A percentile compares a stretch with the other conserved stretches of the same genome.
Evolutionary conservation across 37 sponge, comb jelly and placozoan species (phyloP).

Genomic region (Ephydatia muelleri): DNA sequence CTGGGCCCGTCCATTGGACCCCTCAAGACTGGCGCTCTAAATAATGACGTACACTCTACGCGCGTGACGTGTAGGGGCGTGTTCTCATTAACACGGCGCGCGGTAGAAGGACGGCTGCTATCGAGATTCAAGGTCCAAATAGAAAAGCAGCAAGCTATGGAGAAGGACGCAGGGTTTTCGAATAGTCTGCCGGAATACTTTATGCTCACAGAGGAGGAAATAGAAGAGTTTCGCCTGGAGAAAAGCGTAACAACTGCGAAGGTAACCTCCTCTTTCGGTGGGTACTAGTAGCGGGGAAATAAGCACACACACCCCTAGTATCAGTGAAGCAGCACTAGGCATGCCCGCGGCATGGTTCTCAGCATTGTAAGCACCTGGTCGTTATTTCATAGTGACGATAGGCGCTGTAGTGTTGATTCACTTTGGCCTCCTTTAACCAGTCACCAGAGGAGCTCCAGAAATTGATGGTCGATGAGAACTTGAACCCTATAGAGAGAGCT

Average conservation of each 20-base stretch:
- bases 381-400: too few relatives aligned
- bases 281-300: too few relatives aligned
- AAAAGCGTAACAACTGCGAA: slow-evolving; percentile 51
- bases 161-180: slow-evolving; percentile 13
- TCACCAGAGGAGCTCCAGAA: slow-evolving; percentile 78
- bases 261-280: background rate
- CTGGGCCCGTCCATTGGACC: too few relatives aligned
- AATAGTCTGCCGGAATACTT: slow-evolving; percentile 10
- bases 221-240: slow-evolving; percentile 66
- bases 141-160: background rate
- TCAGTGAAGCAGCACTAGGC: too few relatives aligned
- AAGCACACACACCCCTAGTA: too few relatives aligned
- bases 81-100: too few relatives aligned
- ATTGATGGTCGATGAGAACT: slow-evolving; percentile 61
- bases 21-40: too few relatives aligned
- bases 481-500: slow-evolving; percentile 60
- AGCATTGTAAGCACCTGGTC: too few relatives aligned
- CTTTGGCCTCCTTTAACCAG: slow-evolving; percentile 33
- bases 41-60: too few relatives aligned
- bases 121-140: background rate
- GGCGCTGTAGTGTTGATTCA: too few relatives aligned
- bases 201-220: slow-evolving; percentile 33
- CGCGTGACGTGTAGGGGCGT: too few relatives aligned
- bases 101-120: background rate
- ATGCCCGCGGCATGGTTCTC: too few relatives aligned